Base-by-base conservation (phyloP, 2,113 vertebrate species). In the Crocuta crocuta region DNA sequence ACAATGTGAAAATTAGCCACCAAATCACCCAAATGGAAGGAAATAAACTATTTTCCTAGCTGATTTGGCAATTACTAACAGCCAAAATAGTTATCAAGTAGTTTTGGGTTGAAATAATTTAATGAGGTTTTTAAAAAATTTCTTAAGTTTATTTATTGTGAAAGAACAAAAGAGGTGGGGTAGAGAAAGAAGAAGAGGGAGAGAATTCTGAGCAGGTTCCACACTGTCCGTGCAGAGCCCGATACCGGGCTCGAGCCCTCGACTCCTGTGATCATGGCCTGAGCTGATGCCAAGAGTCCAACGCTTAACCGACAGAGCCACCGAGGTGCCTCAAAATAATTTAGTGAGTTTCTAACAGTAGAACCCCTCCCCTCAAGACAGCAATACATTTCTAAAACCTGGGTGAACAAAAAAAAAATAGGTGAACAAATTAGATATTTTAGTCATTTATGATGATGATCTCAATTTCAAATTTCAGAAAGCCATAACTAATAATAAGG, bases 391-490 rank as follows among this genome's bases (percentile, higher is more conserved):
- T 10, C 33, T 76, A 96, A 70, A 63, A 71, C 2, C 3, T 78
- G 8, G 28, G 35, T 68, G 17, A 55, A 19, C 6, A 94, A 95
- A 86, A 92, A 92, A 96, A 87, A 95, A 28, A 48, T 58, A 13
- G 16, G 2, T 83, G 35, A 53, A 65, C 74, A 13, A 76, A 19
- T n/a, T 61, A 45, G 24, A 24, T 43, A 68, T 86, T 63, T 74
- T 73, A 87, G 43, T 88, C 26, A 76, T 89, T 80, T 95, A 31
- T 74, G 24, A 43, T 10, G 79, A 48, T 87, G 21, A 23, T 9
- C 7, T 89, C 39, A 86, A 11, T 68, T 82, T 55, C 35, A 86
- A 24, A 35, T 80, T 89, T 31, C 39, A 96, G 39, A 95, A 96
- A 84, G 70, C 15, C 16, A 26, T 89, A 86, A 63, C 43, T 73